phyloP scores from a whole-genome alignment of 2,888 invertebrate species.

The Chloroclystis v-ata region DNA sequence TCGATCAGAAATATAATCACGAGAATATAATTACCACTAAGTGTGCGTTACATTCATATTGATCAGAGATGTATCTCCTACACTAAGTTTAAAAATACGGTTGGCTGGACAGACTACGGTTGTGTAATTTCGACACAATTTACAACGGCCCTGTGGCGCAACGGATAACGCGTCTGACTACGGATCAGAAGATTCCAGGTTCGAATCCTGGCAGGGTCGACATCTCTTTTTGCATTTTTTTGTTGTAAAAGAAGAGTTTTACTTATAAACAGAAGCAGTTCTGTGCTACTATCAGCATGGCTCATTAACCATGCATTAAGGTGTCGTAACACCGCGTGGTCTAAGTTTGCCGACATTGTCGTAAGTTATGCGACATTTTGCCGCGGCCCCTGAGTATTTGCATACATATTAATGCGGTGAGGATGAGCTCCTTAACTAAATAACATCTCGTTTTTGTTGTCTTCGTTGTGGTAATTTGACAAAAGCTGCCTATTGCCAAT shows the following conservation, averaged over 20 bases:
- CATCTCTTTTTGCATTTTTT: slow-evolving; percentile 19
- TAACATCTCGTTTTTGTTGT: slow-evolving; percentile 35
- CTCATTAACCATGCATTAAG: slow-evolving; percentile 28
- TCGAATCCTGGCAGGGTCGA: slow-evolving; percentile 81
- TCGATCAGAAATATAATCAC: too few relatives aligned
- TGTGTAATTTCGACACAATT: slow-evolving; percentile 21
- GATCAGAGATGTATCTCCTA: too few relatives aligned
- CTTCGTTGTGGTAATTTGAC: slow-evolving; percentile 41
- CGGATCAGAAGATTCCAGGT: slow-evolving; percentile 85
- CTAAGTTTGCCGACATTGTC: slow-evolving; percentile 21
- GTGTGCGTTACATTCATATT: too few relatives aligned
- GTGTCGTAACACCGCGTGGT: slow-evolving; percentile 16
- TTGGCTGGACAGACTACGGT: slow-evolving; percentile 1
- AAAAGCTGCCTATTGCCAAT: background rate
- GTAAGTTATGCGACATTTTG: slow-evolving; percentile 20
- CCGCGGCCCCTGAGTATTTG: slow-evolving; percentile 31
- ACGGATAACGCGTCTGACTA: slow-evolving; percentile 85
- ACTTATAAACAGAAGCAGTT: background rate
- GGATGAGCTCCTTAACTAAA: slow-evolving; percentile 37
- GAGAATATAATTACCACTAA: too few relatives aligned
- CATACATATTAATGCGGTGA: slow-evolving; percentile 44
- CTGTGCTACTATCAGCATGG: background rate
- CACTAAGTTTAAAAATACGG: background rate
- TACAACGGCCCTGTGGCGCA: slow-evolving; percentile 78
- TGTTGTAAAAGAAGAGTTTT: background rate